Evolutionary conservation across 1,140 invertebrate species (phyloP), one percentile per base, ranked within the genome.

Genomic region (Aphis craccivora): DNA sequence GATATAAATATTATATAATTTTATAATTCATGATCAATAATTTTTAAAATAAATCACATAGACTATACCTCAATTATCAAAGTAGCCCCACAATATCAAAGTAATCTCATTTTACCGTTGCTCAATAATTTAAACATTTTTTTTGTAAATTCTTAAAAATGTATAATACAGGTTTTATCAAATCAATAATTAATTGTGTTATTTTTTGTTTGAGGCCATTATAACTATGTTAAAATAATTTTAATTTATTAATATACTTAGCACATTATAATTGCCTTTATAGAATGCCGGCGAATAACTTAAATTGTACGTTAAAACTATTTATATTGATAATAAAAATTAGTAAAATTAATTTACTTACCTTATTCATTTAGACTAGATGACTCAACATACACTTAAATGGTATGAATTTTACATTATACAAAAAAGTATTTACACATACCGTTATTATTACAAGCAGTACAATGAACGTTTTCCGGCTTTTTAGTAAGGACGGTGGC

Each of bases 401-500:
- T 43, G 1, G 43, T 48, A 87, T 43, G 3, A 43, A 87, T 5
- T 84, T 84, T 43, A 84, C 83, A 84, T 43, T 40, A 25, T 43
- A 84, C 40, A 40, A 84, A 84, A 43, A 20, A 35, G 43, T 6
- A 76, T 76, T 76, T n/a, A 76, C 67, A n/a, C 60, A 51, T 48
- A 81, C 35, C 40, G n/a, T 51, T 81, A 90, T 60, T 43, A 67
- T 45, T 43, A 76, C 60, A 53, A 45, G 45, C 43, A 45, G 45
- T 45, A 37, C 67, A n/a, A 4, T 25, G 45, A 93, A 84, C 91
- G 76, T 30, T 86, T 93, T 51, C 91, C 91, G 91, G 48, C 91
- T 93, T 43, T 93, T 92, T 53, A 93, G 35, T 53, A 43, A 83
- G 81, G n/a, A 93, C 48, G 91, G 76, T 93, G 91, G 81, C 76